Percentiles rank a stretch among this genome's conserved stretches.
Evolutionary conservation across 2,797 vertebrate genomes (phyloP).

Genomic region (Cephalopachus bancanus): DNA sequence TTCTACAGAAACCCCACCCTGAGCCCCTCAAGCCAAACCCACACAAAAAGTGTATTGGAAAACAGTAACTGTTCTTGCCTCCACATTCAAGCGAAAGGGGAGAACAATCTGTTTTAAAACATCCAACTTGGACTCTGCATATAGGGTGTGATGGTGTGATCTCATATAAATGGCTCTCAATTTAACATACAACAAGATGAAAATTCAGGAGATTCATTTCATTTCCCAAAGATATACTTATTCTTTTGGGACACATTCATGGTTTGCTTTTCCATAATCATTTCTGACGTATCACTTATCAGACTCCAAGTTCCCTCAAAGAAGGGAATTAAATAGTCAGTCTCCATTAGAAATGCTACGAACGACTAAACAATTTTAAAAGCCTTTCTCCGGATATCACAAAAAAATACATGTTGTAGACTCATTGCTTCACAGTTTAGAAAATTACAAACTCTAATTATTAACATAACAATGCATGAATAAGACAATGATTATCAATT

Average conservation of each 20-base stretch:
- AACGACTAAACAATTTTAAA: constrained; percentile 70
- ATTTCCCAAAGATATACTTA: constrained; percentile 77
- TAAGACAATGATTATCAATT: constrained; percentile 40
- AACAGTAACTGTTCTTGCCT: constrained; percentile 25
- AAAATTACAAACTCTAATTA: constrained; percentile 48
- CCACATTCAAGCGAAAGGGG: background rate
- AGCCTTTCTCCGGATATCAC: constrained; percentile 44
- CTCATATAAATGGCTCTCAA: constrained; percentile 79
- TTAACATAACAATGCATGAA: constrained; percentile 49
- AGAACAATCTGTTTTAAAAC: constrained; percentile 48
- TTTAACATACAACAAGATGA: constrained; percentile 74
- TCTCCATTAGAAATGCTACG: constrained; percentile 77
- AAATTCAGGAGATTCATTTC: constrained; percentile 77
- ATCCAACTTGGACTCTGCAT: constrained; percentile 20
- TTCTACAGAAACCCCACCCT: background rate
- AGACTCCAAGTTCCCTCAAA: constrained; percentile 77
- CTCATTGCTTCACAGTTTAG: constrained; percentile 48
- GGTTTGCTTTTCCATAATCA: constrained; percentile 83
- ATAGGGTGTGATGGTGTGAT: constrained; percentile 70
- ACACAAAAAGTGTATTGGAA: constrained; percentile 41
- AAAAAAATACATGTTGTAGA: constrained; percentile 54
- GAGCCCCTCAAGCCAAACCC: background rate
- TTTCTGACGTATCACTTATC: constrained; percentile 80
- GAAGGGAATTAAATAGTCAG: constrained; percentile 80
- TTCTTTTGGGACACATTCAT: constrained; percentile 67